Evolutionary conservation across 2,888 invertebrate species (phyloP).

Genomic region (Adelognathus sp.): DNA sequence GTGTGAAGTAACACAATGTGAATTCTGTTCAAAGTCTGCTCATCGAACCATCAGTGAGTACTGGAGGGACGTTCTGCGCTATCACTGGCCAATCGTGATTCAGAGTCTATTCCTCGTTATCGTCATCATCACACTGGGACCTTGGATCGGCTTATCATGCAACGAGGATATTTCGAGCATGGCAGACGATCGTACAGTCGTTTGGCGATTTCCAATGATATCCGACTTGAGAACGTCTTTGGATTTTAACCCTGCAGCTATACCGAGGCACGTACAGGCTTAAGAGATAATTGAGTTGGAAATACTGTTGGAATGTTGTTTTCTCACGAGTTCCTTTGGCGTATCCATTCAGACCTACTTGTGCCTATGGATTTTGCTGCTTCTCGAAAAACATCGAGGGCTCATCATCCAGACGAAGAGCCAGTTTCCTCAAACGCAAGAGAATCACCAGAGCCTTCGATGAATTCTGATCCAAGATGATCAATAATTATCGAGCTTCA

Average conservation of each 20-base stretch:
- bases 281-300: neutral
- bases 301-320: neutral
- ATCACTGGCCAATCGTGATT: constrained; percentile 62
- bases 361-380: constrained; percentile 56
- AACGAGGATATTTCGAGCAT: constrained; percentile 45
- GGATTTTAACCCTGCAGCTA: constrained; percentile 21
- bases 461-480: constrained; percentile 16
- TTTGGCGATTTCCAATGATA: constrained; percentile 52
- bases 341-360: constrained; percentile 17
- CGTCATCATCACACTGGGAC: constrained; percentile 58
- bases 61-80: constrained; percentile 61
- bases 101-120: constrained; percentile 61
- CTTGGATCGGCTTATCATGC: constrained; percentile 59
- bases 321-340: neutral
- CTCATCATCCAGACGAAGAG: constrained; percentile 47
- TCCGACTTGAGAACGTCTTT: constrained; percentile 31
- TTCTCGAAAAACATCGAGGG: constrained; percentile 50
- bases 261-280: constrained; percentile 25
- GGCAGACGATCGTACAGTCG: constrained; percentile 40
- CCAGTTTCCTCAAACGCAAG: constrained; percentile 60
- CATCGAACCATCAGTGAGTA: constrained; percentile 61
- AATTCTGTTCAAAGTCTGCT: constrained; percentile 27
- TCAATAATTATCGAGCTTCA: neutral
- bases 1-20: neutral
- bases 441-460: constrained; percentile 55